A percentile compares a stretch with the other conserved stretches of the same genome.
phyloP scores from a whole-genome alignment of 2,113 vertebrate genomes.

The Lagopus muta region DNA sequence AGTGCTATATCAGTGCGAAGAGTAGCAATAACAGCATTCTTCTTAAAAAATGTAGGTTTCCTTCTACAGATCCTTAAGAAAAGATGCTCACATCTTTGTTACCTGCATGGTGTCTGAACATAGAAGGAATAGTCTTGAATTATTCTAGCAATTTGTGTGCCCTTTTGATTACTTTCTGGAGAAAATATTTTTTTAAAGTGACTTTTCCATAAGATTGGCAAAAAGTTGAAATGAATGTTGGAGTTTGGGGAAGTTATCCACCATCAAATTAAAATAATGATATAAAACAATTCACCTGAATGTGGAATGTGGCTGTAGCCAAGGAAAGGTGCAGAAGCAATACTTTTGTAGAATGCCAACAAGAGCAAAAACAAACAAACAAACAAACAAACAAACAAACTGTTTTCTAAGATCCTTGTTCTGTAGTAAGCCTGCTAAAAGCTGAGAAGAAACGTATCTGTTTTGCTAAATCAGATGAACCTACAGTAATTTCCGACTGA shows the following conservation, averaged over 20 bases:
- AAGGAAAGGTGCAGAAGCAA: neutral
- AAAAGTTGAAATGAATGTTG: neutral
- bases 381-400: neutral
- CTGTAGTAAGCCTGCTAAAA: neutral
- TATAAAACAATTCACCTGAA: neutral
- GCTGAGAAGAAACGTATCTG: neutral
- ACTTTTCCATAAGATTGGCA: neutral
- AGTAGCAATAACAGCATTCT: neutral
- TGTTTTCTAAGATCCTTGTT: neutral
- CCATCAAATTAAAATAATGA: neutral
- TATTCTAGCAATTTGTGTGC: neutral
- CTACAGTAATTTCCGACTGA: constrained; percentile 10
- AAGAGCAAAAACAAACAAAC: neutral
- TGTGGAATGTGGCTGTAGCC: neutral
- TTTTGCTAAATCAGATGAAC: neutral
- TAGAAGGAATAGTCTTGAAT: neutral
- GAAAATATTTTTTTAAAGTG: neutral
- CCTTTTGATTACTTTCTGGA: neutral
- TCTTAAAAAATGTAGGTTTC: neutral
- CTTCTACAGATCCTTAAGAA: neutral
- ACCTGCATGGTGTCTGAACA: neutral
- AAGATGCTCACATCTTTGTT: neutral
- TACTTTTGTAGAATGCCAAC: neutral
- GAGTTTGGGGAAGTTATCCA: neutral
- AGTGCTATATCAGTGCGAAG: neutral